Evolutionary conservation across 2,888 invertebrate species (phyloP).

Genomic region (Pherbina coryleti): DNA sequence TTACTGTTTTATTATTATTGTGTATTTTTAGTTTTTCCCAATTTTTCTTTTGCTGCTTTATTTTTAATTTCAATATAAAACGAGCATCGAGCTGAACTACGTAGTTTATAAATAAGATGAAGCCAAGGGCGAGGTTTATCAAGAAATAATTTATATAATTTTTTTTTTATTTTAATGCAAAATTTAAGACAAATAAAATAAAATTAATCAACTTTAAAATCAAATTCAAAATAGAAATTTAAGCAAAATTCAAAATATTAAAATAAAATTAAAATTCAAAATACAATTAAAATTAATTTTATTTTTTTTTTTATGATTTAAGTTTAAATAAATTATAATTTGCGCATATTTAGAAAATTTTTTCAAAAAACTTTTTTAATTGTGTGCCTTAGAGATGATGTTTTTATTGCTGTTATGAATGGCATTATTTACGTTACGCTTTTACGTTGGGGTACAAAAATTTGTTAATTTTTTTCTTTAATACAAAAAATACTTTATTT

Average conservation of each 20-base stretch:
- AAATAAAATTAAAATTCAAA: no score
- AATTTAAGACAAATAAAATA: no score
- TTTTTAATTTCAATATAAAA: not conserved
- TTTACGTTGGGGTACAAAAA: slow-evolving; percentile 4
- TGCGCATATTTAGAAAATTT: not conserved
- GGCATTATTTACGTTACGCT: not conserved
- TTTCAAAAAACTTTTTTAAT: not conserved
- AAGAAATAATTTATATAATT: no score
- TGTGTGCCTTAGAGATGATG: not conserved
- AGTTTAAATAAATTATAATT: not conserved
- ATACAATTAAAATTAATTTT: not conserved
- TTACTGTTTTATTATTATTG: not conserved
- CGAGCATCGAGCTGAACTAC: no score
- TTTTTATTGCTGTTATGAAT: not conserved
- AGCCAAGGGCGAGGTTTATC: no score
- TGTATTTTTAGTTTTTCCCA: not conserved
- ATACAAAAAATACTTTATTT: slow-evolving; percentile 3
- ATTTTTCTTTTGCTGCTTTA: not conserved
- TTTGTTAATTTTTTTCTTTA: not conserved
- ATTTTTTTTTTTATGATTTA: not conserved
- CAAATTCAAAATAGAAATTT: no score
- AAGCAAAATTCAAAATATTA: no score
- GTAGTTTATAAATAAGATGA: no score
- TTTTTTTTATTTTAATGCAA: no score
- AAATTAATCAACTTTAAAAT: no score